A percentile compares a stretch with the other conserved stretches of the same genome.
Conservation (phyloP, 2,113 vertebrate species). For the Microtus ochrogaster region DNA sequence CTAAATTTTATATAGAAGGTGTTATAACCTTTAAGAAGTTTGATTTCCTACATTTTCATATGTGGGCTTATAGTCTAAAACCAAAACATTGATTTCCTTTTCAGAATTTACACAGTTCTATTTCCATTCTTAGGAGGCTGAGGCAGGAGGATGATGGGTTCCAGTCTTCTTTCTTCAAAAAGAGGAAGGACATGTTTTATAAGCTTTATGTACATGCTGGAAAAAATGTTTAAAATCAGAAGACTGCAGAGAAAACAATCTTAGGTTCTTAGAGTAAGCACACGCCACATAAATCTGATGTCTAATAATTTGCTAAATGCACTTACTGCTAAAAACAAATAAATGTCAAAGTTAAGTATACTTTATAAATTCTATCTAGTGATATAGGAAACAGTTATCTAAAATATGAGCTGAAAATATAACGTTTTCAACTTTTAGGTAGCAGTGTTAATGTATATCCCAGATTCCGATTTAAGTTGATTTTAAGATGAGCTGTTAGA, state of each 20-base stretch:
- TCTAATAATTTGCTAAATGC: background rate
- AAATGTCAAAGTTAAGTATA: background rate
- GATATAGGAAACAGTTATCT: background rate
- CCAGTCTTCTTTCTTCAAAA: background rate
- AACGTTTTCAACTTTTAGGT: conserved; percentile 11
- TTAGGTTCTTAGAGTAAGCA: conserved; percentile 7
- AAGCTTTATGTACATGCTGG: conserved; percentile 33
- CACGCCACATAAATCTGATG: background rate
- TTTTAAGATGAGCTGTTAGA: conserved; percentile 36
- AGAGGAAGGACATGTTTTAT: background rate
- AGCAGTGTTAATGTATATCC: background rate
- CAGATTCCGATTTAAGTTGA: background rate
- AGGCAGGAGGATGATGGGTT: background rate
- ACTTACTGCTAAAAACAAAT: background rate
- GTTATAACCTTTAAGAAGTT: conserved; percentile 42
- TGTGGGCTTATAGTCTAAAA: background rate
- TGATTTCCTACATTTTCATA: conserved; percentile 13
- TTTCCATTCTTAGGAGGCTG: background rate
- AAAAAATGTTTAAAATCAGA: conserved; percentile 40
- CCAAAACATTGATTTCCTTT: conserved; percentile 28
- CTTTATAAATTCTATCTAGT: background rate
- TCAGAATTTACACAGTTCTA: conserved; percentile 1
- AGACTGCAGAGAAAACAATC: background rate
- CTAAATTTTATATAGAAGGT: conserved; percentile 18
- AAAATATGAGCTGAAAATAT: conserved; percentile 16